Conservation (phyloP, 1,140 invertebrate genomes). For the Drosophila burlai region DNA sequence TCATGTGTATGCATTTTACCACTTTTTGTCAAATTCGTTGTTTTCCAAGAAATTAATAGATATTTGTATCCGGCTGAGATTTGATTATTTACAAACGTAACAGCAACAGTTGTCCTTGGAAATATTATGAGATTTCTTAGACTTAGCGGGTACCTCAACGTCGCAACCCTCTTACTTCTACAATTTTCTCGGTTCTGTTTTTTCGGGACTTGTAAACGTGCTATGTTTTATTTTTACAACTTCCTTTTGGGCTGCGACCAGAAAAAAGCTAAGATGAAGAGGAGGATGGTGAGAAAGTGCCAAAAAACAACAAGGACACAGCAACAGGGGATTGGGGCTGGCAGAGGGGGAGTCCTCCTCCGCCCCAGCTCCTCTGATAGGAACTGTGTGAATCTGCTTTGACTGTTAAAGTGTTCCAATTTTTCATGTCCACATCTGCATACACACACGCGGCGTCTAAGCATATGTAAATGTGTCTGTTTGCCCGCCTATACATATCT, state of each 20-base stretch:
- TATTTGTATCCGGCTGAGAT: too few relatives aligned
- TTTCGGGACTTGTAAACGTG: conserved; percentile 71
- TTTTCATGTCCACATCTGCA: conserved; percentile 78
- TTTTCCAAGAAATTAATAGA: too few relatives aligned
- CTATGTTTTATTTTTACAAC: conserved; percentile 81
- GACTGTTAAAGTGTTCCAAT: conserved; percentile 80
- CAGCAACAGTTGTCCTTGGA: not conserved
- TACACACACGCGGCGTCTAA: conserved; percentile 33
- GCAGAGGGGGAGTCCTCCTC: conserved; percentile 6
- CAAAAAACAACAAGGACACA: conserved; percentile 64
- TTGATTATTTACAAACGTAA: not conserved
- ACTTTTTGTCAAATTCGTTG: too few relatives aligned
- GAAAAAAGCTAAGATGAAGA: conserved; percentile 31
- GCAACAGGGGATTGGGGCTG: conserved; percentile 13
- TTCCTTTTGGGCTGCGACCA: conserved; percentile 46
- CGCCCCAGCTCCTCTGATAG: conserved; percentile 19
- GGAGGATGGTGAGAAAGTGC: conserved; percentile 72
- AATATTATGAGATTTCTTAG: not conserved
- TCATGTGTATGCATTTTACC: too few relatives aligned
- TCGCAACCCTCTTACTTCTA: conserved; percentile 9
- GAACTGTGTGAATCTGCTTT: conserved; percentile 59
- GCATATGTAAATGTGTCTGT: conserved; percentile 42
- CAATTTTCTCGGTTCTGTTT: conserved; percentile 1
- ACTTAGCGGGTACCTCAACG: conserved; percentile 25
- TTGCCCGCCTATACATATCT: conserved; percentile 50